These are phyloP conservation scores for Mesoligia furuncula DNA, from an alignment of 2,888 invertebrate genomes.

Conservation along the genomic window DNA sequence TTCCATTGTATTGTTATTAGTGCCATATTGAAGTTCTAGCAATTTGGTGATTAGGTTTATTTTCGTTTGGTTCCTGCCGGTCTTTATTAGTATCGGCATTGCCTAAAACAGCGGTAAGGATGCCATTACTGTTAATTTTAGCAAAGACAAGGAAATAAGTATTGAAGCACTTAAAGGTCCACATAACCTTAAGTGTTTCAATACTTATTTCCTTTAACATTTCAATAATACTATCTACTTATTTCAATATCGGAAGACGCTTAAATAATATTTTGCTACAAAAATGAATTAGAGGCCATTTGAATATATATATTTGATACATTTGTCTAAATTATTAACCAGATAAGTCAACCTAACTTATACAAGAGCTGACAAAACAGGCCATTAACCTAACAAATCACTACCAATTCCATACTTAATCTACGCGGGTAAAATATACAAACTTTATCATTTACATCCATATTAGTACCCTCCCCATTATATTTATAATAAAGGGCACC, in stretches of 20 bases:
- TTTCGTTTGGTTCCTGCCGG: no score
- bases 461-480: slow-evolving; percentile 1
- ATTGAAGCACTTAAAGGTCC: no score
- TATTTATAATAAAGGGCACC: slow-evolving; percentile 35
- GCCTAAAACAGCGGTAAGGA: background rate
- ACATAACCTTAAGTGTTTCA: no score
- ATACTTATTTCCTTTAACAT: no score
- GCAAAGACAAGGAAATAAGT: no score
- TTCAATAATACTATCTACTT: no score
- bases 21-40: background rate
- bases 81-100: no score
- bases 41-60: no score
- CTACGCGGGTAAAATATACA: background rate
- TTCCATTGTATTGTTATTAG: background rate
- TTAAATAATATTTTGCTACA: no score
- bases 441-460: slow-evolving; percentile 3
- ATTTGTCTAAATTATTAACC: background rate
- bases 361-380: background rate
- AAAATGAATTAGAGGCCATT: background rate
- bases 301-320: background rate
- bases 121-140: background rate
- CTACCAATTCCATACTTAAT: background rate
- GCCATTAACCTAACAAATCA: background rate
- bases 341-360: background rate
- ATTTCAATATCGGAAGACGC: no score